Conservation (phyloP, 2,888 invertebrate species). For the Germaria angustata region DNA sequence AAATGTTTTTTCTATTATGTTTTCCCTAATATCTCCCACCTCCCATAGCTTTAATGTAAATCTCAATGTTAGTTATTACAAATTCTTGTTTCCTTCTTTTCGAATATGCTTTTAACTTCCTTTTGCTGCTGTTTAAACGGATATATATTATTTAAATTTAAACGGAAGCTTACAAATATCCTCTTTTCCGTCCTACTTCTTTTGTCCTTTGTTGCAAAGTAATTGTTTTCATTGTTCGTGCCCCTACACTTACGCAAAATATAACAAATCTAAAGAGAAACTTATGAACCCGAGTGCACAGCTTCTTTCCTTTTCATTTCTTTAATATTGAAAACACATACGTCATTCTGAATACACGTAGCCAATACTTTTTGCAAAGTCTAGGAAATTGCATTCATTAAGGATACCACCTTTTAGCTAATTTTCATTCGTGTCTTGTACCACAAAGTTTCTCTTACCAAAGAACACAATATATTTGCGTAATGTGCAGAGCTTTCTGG, state of each 20-base stretch:
- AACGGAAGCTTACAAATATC: constrained; percentile 62
- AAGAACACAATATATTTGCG: constrained; percentile 31
- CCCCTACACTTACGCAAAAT: constrained; percentile 14
- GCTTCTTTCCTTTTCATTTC: neutral
- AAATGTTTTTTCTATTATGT: constrained; percentile 16
- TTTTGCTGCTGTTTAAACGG: constrained; percentile 42
- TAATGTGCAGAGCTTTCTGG: constrained; percentile 12
- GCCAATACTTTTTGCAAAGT: constrained; percentile 54
- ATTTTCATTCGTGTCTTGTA: constrained; percentile 26
- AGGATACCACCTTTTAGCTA: constrained; percentile 44
- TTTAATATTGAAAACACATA: neutral
- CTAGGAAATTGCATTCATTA: constrained; percentile 66
- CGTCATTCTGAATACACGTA: constrained; percentile 19
- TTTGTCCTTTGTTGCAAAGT: constrained; percentile 25
- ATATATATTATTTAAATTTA: constrained; percentile 55
- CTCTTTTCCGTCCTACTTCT: neutral
- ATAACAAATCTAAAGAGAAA: neutral
- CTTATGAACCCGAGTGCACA: neutral
- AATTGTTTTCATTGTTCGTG: constrained; percentile 54
- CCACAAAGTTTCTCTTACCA: constrained; percentile 30
- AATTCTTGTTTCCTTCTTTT: neutral
- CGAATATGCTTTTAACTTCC: constrained; percentile 61
- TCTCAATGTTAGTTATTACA: constrained; percentile 28
- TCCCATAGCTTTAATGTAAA: constrained; percentile 5
- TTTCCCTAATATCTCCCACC: neutral